Base-by-base conservation (phyloP, 2,888 invertebrate species). In the Philaethria dido region DNA sequence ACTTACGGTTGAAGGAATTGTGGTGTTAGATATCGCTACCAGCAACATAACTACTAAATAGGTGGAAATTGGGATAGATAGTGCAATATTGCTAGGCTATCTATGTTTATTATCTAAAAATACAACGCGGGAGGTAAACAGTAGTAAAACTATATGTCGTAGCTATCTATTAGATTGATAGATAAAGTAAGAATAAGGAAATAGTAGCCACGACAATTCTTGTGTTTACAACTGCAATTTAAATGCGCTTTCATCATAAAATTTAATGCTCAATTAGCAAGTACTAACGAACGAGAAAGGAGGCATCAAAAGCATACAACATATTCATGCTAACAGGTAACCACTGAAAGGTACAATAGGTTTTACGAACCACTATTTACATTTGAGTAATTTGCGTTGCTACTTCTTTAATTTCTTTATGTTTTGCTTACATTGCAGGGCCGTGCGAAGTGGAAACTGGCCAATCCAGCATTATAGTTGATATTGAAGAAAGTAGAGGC, bases 401-500 rank as follows among this genome's bases (percentile, higher is more conserved):
- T 18, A 44, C 16, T 14, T 44, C n/a, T 42, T 29, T 18, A 54
- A 62, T 52, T 18, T 16, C 4, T 20, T 36, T 29, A 42, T 9
- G 4, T 22, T 5, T 47, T 16, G 14, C n/a, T 22, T 25, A 16
- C 57, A 16, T 84, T 82, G 18, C 83, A 93, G 93, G 93, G 77
- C 91, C 93, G 86, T 98, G 98, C 89, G 97, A 97, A 86, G 96
- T 97, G 78, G 97, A 97, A 92, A 96, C 95, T 67, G 97, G 97
- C 44, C 96, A 97, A 80, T 96, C 97, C 42, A 98, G 97, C 83
- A 97, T 98, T 73, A 97, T 98, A 79, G 93, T 98, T 75, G 98
- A 98, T 83, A 97, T 98, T 74, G 97, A 97, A 86, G 98, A 98
- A 87, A 98, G 98, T 85, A 94, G 95, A 86, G 97, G 96, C 74